Base-by-base conservation (phyloP, 1,140 invertebrate genomes). In the Reticulitermes speratus region DNA sequence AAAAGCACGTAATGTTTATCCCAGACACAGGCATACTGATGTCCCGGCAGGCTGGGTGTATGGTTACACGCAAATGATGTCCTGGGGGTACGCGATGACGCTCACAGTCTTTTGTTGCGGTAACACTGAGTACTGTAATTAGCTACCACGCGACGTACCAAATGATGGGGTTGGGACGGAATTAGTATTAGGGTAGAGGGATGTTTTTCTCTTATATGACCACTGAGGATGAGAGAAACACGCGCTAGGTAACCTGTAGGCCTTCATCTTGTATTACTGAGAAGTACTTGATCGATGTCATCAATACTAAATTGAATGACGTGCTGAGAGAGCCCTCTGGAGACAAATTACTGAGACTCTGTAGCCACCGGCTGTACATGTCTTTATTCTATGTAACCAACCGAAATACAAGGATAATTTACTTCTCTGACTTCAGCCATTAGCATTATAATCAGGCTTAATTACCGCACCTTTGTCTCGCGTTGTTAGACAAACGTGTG, bases 31-130 rank as follows among this genome's bases (percentile, higher is more conserved):
- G 52, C 19, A 16, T 30, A 75, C n/a, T 75, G 65, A 75, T 75
- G 65, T 75, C 65, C 65, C 25, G 65, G n/a, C 52, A 55, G 52
- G 7, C n/a, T 75, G 7, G 65, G 65, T 75, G 65, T 75, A 75
- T 75, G 65, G 65, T 75, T 75, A 75, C 65, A 75, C 65, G 65
- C 65, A 75, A 75, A 75, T 75, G 65, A 75, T 75, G 65, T 75
- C 65, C n/a, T 75, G 65, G 25, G 65, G 65, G 65, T 14, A 75
- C 65, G 8, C 65, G 65, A 75, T 75, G 65, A 75, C 25, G 65
- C 65, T 75, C n/a, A 12, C 65, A 75, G 14, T 75, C 65, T 75
- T 75, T 75, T 75, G 65, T 75, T 75, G 65, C n/a, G 65, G 65
- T 75, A 75, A 75, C 65, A 75, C n/a, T 25, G 65, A 75, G 65